These are phyloP conservation scores for Atethmia centrago DNA, from an alignment of 2,888 invertebrate genomes.

Conservation along the genomic window DNA sequence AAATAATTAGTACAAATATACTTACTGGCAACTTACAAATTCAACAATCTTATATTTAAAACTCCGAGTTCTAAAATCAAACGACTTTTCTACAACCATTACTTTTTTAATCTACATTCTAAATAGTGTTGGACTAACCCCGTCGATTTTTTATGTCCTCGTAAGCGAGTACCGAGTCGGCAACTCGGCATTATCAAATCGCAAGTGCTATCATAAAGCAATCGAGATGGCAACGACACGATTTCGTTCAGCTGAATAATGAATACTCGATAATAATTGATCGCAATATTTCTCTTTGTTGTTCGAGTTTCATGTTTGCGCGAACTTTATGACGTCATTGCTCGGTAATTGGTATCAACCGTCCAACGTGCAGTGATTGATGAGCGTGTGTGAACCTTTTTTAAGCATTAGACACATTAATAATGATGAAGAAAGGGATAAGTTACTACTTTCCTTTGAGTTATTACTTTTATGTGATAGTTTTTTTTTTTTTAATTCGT, in stretches of 20 bases:
- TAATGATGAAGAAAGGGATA: slow-evolving; percentile 25
- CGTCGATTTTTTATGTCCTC: slow-evolving; percentile 37
- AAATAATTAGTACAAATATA: background rate
- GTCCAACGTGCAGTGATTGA: slow-evolving; percentile 54
- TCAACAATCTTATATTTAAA: background rate
- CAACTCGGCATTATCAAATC: slow-evolving; percentile 46
- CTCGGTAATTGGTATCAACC: slow-evolving; percentile 58
- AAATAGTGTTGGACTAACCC: slow-evolving; percentile 44
- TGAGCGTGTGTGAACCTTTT: slow-evolving; percentile 35
- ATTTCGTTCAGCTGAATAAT: slow-evolving; percentile 79
- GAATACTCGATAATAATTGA: slow-evolving; percentile 80
- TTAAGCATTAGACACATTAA: slow-evolving; percentile 37
- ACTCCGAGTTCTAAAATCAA: slow-evolving; percentile 5
- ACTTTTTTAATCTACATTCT: slow-evolving; percentile 36
- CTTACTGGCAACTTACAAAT: background rate
- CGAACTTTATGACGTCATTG: slow-evolving; percentile 58
- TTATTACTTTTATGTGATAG: too few species aligned
- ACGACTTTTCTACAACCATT: background rate
- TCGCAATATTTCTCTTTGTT: slow-evolving; percentile 77
- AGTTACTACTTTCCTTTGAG: background rate
- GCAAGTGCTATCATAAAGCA: slow-evolving; percentile 67
- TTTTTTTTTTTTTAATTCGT: too few species aligned
- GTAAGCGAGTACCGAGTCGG: slow-evolving; percentile 32
- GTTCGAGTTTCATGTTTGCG: slow-evolving; percentile 62
- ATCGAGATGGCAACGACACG: slow-evolving; percentile 72